Percentiles rank a stretch among this genome's conserved stretches.
Evolutionary conservation across 2,113 vertebrate species (phyloP).

Genomic region (Brachypteracias leptosomus): DNA sequence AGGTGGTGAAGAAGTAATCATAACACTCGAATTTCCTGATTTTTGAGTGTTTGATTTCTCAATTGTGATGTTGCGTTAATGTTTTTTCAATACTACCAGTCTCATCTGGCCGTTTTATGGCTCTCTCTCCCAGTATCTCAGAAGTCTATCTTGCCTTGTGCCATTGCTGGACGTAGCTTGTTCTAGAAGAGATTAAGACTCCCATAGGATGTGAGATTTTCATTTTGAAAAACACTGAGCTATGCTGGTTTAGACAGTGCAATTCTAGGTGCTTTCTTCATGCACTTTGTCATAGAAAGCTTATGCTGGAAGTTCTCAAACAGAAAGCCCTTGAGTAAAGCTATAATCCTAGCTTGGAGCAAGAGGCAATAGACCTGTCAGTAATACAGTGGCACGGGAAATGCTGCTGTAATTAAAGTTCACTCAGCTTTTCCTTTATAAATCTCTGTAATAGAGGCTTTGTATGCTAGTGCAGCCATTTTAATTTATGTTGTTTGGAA

Average conservation of each 20-base stretch:
- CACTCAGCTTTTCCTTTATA: conserved; percentile 24
- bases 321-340: conserved; percentile 47
- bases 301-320: conserved; percentile 6
- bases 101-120: background rate
- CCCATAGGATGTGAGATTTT: background rate
- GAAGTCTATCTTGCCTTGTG: background rate
- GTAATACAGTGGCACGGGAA: background rate
- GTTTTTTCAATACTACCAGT: background rate
- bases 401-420: conserved; percentile 59
- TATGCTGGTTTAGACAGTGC: background rate
- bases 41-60: background rate
- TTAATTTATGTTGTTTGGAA: conserved; percentile 38
- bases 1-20: background rate
- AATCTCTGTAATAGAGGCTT: conserved; percentile 28
- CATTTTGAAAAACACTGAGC: background rate
- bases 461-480: conserved; percentile 2
- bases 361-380: conserved; percentile 42
- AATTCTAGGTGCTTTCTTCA: background rate
- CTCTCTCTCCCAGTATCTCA: background rate
- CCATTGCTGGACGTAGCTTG: background rate
- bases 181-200: background rate
- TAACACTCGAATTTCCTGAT: background rate
- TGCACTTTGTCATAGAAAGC: conserved; percentile 6
- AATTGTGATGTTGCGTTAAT: background rate
- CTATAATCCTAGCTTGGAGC: conserved; percentile 28